phyloP scores from a whole-genome alignment of 1,140 invertebrate species.

The Pseudomyrmex dendroicus region DNA sequence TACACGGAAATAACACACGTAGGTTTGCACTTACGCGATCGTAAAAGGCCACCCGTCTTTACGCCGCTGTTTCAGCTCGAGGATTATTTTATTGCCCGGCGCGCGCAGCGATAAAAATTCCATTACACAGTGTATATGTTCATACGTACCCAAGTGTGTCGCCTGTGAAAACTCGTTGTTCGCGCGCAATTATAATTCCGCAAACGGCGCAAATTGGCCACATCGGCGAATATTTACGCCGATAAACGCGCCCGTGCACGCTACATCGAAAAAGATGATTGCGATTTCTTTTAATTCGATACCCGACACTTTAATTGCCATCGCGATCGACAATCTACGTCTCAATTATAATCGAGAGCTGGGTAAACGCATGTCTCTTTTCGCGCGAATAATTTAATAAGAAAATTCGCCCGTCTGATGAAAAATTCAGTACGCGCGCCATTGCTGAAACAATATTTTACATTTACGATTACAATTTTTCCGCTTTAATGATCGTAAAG shows the following conservation, averaged over 20 bases:
- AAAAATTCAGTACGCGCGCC: slow-evolving; percentile 20
- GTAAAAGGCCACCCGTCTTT: slow-evolving; percentile 57
- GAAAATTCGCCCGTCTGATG: not conserved
- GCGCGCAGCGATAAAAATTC: slow-evolving; percentile 52
- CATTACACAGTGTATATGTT: not conserved
- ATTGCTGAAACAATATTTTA: slow-evolving; percentile 53
- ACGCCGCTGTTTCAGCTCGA: slow-evolving; percentile 14
- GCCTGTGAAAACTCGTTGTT: slow-evolving; percentile 21
- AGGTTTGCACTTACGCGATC: slow-evolving; percentile 51
- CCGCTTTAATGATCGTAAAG: slow-evolving; percentile 42
- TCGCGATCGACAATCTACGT: slow-evolving; percentile 18
- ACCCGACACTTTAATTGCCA: slow-evolving; percentile 28
- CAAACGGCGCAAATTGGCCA: slow-evolving; percentile 14
- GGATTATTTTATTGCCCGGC: slow-evolving; percentile 34
- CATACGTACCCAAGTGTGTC: not conserved
- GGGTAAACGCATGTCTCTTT: slow-evolving; percentile 14
- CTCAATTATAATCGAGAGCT: slow-evolving; percentile 49
- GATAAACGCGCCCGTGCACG: slow-evolving; percentile 2
- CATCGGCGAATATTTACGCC: slow-evolving; percentile 18
- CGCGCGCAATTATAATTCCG: slow-evolving; percentile 22
- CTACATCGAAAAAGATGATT: slow-evolving; percentile 4
- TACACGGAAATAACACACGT: slow-evolving; percentile 50
- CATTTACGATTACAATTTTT: slow-evolving; percentile 56
- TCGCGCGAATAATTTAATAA: slow-evolving; percentile 40
- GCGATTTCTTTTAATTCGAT: not conserved